Evolutionary conservation across 1,140 invertebrate species (phyloP).

Genomic region (Akabosia matsudoensis): DNA sequence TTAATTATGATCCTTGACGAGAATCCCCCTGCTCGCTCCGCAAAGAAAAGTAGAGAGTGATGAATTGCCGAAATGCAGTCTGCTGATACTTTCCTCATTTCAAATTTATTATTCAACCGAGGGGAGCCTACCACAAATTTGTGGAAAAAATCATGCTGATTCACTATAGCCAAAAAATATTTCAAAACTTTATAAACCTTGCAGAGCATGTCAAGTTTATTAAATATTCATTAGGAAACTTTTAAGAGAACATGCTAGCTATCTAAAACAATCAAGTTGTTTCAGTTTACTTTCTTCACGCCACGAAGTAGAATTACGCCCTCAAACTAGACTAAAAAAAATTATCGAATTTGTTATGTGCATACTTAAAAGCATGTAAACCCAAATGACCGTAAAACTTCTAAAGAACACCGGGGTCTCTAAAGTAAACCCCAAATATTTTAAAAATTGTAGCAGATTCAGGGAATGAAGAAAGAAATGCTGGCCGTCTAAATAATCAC

Average conservation of each 20-base stretch:
- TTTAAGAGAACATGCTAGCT: neutral
- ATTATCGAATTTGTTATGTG: neutral
- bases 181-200: neutral
- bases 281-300: neutral
- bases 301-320: neutral
- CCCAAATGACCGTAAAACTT: too few relatives aligned
- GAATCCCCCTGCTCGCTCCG: neutral
- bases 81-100: neutral
- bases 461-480: too few relatives aligned
- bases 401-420: too few relatives aligned
- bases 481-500: too few relatives aligned
- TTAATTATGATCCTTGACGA: neutral
- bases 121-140: too few relatives aligned
- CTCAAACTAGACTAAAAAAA: neutral
- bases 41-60: neutral
- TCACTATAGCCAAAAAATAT: neutral
- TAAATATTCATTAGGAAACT: conserved; percentile 21
- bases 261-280: neutral
- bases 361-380: too few relatives aligned
- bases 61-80: neutral
- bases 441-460: too few relatives aligned
- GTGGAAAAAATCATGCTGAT: neutral
- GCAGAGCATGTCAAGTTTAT: neutral
- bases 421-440: too few relatives aligned
- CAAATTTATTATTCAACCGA: too few relatives aligned